phyloP scores from a whole-genome alignment of 2,888 invertebrate genomes.

The Amphiduros pacificus region DNA sequence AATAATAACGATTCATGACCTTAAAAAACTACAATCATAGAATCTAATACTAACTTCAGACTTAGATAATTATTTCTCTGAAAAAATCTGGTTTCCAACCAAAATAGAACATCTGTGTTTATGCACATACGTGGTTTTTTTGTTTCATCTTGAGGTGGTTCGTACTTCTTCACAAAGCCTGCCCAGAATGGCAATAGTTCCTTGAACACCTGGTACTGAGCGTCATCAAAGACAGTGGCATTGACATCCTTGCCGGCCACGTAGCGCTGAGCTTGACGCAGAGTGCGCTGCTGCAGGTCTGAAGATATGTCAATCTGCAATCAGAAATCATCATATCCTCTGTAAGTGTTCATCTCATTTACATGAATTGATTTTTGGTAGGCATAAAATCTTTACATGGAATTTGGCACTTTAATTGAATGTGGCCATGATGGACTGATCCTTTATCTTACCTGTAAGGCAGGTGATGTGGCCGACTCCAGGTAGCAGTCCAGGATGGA shows the following conservation, averaged over 20 bases:
- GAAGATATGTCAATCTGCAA: constrained; percentile 46
- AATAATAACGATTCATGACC: too few species aligned
- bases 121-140: constrained; percentile 32
- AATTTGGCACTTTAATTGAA: too few species aligned
- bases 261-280: constrained; percentile 48
- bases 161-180: constrained; percentile 45
- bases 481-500: constrained; percentile 54
- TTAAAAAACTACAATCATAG: too few species aligned
- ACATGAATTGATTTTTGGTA: too few species aligned
- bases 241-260: constrained; percentile 48
- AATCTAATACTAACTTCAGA: too few species aligned
- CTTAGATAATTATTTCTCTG: too few species aligned
- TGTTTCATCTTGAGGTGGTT: constrained; percentile 38
- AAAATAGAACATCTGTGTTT: too few species aligned
- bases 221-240: constrained; percentile 54
- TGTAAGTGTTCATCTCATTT: neutral
- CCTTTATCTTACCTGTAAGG: constrained; percentile 52
- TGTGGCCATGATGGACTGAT: too few species aligned
- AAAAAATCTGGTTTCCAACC: too few species aligned
- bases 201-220: constrained; percentile 52
- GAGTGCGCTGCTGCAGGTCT: constrained; percentile 47
- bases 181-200: constrained; percentile 58
- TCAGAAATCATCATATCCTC: neutral
- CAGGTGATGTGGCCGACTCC: constrained; percentile 48
- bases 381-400: too few species aligned